Conservation (phyloP, 2,797 vertebrate genomes). For the Sebastes alutus region DNA sequence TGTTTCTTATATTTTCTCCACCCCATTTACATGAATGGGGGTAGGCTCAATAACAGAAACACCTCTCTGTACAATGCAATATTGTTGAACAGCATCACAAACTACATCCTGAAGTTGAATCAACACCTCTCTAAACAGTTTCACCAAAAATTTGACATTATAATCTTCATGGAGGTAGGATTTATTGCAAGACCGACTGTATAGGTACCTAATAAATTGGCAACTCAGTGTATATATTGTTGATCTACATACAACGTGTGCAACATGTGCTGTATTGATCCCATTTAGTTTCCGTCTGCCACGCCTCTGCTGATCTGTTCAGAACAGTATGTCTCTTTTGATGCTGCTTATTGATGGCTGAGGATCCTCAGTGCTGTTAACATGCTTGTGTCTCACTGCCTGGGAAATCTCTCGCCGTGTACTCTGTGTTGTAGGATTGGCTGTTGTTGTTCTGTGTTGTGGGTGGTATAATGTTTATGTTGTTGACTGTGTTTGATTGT, state of each 20-base stretch:
- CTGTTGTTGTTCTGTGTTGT: background rate
- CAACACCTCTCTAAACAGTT: background rate
- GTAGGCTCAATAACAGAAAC: background rate
- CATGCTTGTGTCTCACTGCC: background rate
- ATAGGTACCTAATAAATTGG: background rate
- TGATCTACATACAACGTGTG: background rate
- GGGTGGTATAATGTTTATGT: background rate
- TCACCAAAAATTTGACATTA: background rate
- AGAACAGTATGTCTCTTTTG: slow-evolving; percentile 7
- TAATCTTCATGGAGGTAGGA: background rate
- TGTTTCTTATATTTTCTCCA: background rate
- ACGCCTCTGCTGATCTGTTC: slow-evolving; percentile 8
- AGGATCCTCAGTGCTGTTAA: slow-evolving; percentile 15
- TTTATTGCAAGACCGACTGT: background rate
- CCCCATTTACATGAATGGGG: background rate
- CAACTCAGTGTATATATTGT: background rate
- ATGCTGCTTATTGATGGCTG: slow-evolving; percentile 26
- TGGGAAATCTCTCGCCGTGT: slow-evolving; percentile 13
- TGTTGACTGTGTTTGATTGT: slow-evolving; percentile 7
- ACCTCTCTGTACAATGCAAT: background rate
- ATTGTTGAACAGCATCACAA: background rate
- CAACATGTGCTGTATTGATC: slow-evolving; percentile 19
- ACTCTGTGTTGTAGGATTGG: background rate
- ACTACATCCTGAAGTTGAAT: background rate
- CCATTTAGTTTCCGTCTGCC: background rate